Conservation (phyloP, 2,113 vertebrate species). For the Tricholaema leucomelas region DNA sequence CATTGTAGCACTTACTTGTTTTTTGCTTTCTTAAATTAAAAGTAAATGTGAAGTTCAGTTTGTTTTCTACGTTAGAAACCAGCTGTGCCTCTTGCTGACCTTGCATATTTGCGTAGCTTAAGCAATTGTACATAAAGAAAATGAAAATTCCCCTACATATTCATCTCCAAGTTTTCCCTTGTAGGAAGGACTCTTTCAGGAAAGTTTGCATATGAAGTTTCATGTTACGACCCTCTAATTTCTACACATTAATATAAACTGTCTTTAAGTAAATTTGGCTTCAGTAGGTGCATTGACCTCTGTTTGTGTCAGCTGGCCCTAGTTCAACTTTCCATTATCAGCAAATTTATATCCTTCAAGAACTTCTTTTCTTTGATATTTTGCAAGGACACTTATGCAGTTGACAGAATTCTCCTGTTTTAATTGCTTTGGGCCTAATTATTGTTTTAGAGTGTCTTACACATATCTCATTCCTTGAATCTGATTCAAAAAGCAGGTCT, state of each 20-base stretch:
- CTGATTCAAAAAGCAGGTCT: neutral
- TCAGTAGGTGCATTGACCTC: slow-evolving; percentile 73
- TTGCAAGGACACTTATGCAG: slow-evolving; percentile 56
- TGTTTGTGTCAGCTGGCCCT: slow-evolving; percentile 77
- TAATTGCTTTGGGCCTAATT: slow-evolving; percentile 52
- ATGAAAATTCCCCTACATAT: slow-evolving; percentile 64
- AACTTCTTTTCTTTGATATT: slow-evolving; percentile 38
- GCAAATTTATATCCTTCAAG: slow-evolving; percentile 73
- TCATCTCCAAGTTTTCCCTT: slow-evolving; percentile 67
- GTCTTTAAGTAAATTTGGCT: slow-evolving; percentile 81
- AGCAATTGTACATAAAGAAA: slow-evolving; percentile 68
- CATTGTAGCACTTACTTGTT: slow-evolving; percentile 44
- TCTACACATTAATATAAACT: slow-evolving; percentile 65
- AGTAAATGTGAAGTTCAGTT: slow-evolving; percentile 75
- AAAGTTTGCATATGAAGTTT: slow-evolving; percentile 62
- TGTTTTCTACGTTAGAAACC: slow-evolving; percentile 68
- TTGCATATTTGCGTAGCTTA: slow-evolving; percentile 65
- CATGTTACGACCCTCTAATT: slow-evolving; percentile 57
- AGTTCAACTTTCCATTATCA: slow-evolving; percentile 84
- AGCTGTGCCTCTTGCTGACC: slow-evolving; percentile 71
- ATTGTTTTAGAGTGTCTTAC: neutral
- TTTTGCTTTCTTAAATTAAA: slow-evolving; percentile 59
- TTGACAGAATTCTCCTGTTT: slow-evolving; percentile 42
- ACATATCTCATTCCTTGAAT: slow-evolving; percentile 32
- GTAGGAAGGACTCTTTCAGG: slow-evolving; percentile 48